These are phyloP conservation scores for Rambutsinella grinnellia DNA, from an alignment of 2,888 invertebrate species.

Conservation along the genomic window DNA sequence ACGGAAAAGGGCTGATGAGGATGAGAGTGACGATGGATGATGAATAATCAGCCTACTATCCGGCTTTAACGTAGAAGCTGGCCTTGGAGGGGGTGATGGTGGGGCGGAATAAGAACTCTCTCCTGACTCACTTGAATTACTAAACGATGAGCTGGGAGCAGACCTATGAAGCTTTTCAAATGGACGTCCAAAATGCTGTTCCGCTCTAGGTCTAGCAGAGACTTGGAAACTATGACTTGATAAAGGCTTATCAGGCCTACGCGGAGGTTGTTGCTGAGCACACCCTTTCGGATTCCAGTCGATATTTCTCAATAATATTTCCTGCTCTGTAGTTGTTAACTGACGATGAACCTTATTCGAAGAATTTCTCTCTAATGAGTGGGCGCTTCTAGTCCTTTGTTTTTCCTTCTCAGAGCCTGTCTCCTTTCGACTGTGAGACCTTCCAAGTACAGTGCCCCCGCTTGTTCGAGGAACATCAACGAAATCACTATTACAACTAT, in stretches of 20 bases:
- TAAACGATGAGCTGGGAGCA: constrained; percentile 63
- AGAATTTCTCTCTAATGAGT: constrained; percentile 51
- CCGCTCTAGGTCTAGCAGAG: too few species aligned
- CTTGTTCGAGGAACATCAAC: constrained; percentile 11
- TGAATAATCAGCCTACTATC: constrained; percentile 59
- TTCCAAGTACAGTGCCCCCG: constrained; percentile 16
- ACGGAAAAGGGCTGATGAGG: constrained; percentile 3
- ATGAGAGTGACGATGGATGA: constrained; percentile 1
- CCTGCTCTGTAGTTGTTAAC: constrained; percentile 61
- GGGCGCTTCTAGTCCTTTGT: constrained; percentile 43
- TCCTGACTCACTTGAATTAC: constrained; percentile 57
- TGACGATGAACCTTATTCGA: constrained; percentile 54
- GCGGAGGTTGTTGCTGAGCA: constrained; percentile 28
- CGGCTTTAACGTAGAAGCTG: constrained; percentile 61
- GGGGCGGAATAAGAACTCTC: constrained; percentile 56
- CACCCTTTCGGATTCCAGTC: constrained; percentile 22
- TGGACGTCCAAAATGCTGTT: constrained; percentile 40
- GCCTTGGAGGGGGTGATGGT: constrained; percentile 65
- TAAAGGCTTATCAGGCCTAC: constrained; percentile 53
- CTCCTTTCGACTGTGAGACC: constrained; percentile 45
- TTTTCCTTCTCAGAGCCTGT: constrained; percentile 36
- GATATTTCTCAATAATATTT: constrained; percentile 62
- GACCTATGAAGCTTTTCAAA: constrained; percentile 58
- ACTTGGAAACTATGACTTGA: constrained; percentile 28
- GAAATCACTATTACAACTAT: constrained; percentile 14